Evolutionary conservation across 2,113 vertebrate genomes (phyloP).

Genomic region (Plecturocebus donacophilus): DNA sequence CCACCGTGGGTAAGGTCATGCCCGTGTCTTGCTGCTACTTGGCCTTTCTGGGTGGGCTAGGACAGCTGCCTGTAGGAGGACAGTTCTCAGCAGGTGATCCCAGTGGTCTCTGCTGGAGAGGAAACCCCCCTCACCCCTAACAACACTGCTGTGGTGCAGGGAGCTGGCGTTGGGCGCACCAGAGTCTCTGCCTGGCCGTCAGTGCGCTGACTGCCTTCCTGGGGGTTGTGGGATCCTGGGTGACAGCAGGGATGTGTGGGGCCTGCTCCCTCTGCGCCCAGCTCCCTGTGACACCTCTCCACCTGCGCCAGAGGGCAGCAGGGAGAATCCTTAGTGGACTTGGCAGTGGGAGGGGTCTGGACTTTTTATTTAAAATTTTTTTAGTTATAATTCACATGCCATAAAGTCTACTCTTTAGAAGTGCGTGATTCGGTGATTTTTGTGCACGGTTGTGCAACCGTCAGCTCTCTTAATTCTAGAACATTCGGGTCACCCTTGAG

Average conservation of each 20-base stretch:
- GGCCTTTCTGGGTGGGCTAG: neutral
- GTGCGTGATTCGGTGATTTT: accelerated
- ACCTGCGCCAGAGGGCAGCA: accelerated
- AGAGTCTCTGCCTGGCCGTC: neutral
- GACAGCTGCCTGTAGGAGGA: accelerated
- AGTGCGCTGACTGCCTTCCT: neutral
- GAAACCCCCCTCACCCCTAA: neutral
- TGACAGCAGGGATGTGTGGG: accelerated
- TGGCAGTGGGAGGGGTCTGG: neutral
- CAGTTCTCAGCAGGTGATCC: neutral
- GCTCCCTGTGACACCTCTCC: too few species aligned
- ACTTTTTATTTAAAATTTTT: neutral
- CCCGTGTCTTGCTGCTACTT: neutral
- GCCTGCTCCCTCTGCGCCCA: neutral
- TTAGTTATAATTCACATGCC: neutral
- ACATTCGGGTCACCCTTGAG: accelerated
- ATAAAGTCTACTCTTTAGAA: accelerated
- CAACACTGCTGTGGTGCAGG: accelerated
- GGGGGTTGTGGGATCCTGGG: neutral
- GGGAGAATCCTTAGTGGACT: neutral
- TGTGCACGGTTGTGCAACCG: accelerated
- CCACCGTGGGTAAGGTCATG: accelerated
- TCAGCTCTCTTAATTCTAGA: neutral
- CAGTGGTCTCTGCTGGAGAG: neutral
- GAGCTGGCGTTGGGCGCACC: neutral